These are phyloP conservation scores for Bradypodion ventrale DNA, from an alignment of 2,797 vertebrate species.

Conservation along the genomic window DNA sequence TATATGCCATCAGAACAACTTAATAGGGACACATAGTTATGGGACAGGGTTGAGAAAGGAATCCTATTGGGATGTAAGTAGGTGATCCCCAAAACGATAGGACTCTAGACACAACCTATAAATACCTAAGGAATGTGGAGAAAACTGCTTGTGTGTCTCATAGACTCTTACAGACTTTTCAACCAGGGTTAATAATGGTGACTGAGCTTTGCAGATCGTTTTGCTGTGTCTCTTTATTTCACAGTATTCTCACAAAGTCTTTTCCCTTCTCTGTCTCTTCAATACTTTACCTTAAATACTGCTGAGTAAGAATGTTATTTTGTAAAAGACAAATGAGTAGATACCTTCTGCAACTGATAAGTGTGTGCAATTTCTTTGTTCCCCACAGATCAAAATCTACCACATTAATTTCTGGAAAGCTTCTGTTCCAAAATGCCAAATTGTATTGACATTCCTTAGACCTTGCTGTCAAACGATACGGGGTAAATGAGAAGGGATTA, in stretches of 20 bases:
- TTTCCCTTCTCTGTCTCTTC: background rate
- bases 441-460: background rate
- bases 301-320: background rate
- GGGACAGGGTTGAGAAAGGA: no score
- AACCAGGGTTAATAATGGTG: no score
- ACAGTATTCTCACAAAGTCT: background rate
- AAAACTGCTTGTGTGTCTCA: no score
- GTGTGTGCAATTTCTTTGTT: background rate
- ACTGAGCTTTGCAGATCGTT: background rate
- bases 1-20: no score
- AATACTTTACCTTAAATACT: background rate
- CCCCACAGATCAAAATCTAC: background rate
- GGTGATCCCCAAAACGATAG: no score
- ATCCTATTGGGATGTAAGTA: no score
- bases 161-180: no score
- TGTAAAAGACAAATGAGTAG: background rate
- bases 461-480: constrained; percentile 2
- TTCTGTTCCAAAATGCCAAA: constrained; percentile 15
- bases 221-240: background rate
- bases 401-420: background rate
- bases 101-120: no score
- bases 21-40: no score
- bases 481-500: background rate
- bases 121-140: no score
- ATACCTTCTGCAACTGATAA: constrained; percentile 7